Conservation (phyloP, 2,888 invertebrate genomes). For the Adelognathus sp. region DNA sequence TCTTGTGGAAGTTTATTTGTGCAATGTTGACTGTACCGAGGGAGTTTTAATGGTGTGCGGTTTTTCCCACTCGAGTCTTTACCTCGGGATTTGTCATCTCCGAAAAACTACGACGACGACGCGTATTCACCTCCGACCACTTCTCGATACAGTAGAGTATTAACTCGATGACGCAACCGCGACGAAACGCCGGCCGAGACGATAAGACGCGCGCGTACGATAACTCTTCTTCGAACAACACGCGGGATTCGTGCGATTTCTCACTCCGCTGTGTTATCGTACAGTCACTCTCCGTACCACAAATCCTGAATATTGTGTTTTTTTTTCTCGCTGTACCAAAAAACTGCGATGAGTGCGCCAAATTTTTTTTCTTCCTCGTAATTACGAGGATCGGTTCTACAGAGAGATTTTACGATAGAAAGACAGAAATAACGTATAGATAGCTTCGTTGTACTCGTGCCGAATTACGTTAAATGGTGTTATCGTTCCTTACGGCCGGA, state of each 20-base stretch:
- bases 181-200: neutral
- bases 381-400: neutral
- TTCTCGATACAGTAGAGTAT: neutral
- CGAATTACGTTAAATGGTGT: neutral
- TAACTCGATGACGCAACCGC: slow-evolving; percentile 4
- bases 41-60: too few relatives aligned
- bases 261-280: too few relatives aligned
- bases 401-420: neutral
- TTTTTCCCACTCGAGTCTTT: neutral
- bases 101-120: neutral
- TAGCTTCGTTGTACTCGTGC: neutral
- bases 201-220: neutral
- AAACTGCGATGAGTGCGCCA: too few relatives aligned
- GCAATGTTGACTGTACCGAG: too few relatives aligned
- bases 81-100: neutral
- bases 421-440: neutral
- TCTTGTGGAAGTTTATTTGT: too few relatives aligned
- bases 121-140: neutral
- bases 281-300: too few relatives aligned
- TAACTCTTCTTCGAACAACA: neutral
- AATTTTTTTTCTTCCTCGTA: neutral
- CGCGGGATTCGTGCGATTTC: neutral
- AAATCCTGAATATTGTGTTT: too few relatives aligned
- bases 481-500: slow-evolving; percentile 2
- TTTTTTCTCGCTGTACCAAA: neutral